Percentiles rank a stretch among this genome's conserved stretches.
phyloP scores from a whole-genome alignment of 2,113 vertebrate species.

The Dipodomys merriami region DNA sequence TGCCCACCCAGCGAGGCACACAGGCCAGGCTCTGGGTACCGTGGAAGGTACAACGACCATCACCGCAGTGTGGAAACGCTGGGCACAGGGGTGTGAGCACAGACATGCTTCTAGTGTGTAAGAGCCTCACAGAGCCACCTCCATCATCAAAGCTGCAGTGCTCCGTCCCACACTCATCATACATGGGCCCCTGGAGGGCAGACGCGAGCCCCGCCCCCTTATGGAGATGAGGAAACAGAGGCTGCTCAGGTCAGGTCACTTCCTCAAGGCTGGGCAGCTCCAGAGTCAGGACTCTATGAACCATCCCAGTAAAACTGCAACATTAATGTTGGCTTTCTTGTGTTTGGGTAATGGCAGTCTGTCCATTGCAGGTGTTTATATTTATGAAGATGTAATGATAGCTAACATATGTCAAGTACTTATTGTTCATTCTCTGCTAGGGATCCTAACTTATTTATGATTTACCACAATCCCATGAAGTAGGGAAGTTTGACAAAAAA shows the following conservation, averaged over 20 bases:
- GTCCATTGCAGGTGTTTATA: neutral
- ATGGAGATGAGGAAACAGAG: neutral
- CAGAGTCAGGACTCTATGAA: neutral
- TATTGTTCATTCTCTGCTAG: neutral
- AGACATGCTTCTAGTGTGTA: no score
- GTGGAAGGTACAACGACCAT: no score
- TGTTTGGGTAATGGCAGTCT: neutral
- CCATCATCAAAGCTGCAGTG: no score
- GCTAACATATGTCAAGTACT: neutral
- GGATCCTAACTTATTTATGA: neutral
- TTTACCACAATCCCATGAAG: neutral
- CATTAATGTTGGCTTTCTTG: neutral
- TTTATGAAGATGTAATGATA: neutral
- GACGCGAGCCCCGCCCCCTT: no score
- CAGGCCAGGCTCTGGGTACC: no score
- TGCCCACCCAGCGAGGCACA: no score
- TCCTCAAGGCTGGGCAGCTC: neutral
- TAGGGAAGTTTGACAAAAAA: neutral
- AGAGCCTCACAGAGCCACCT: no score
- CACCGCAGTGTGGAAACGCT: no score
- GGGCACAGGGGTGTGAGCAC: no score
- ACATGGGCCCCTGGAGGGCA: no score
- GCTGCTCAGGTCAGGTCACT: neutral
- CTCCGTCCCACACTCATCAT: no score
- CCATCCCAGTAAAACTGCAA: neutral